Percentiles rank a stretch among this genome's conserved stretches.
Conservation (phyloP, 2,113 vertebrate genomes). For the Clarias magur region DNA sequence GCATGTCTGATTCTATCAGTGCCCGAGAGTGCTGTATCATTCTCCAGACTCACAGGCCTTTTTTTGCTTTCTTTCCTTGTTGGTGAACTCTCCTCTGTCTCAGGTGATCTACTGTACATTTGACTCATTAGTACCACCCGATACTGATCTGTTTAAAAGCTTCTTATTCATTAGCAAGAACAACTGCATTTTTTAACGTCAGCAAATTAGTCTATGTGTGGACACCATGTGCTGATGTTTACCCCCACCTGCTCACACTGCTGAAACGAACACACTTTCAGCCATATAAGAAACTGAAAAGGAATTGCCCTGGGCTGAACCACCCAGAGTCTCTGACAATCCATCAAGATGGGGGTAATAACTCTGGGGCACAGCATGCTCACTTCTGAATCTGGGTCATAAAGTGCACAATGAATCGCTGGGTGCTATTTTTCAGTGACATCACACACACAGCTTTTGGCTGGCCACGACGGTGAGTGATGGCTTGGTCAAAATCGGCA, state of each 20-base stretch:
- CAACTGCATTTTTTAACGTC: neutral
- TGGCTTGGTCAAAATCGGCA: neutral
- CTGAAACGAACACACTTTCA: constrained; percentile 46
- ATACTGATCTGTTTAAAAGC: neutral
- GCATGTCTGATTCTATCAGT: too few species aligned
- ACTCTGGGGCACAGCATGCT: neutral
- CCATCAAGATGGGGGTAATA: neutral
- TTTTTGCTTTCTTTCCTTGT: neutral
- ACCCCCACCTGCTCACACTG: neutral
- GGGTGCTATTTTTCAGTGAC: constrained; percentile 10
- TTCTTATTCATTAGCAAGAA: neutral
- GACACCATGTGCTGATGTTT: neutral
- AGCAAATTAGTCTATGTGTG: neutral
- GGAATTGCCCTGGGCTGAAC: neutral
- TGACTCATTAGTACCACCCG: neutral
- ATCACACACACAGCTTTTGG: neutral
- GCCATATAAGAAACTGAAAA: neutral
- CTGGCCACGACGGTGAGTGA: neutral
- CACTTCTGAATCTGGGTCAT: constrained; percentile 2
- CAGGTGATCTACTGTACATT: neutral
- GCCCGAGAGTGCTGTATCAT: too few species aligned
- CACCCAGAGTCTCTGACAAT: neutral
- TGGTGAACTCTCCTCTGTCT: neutral
- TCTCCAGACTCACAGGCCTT: too few species aligned
- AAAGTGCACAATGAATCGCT: neutral